A percentile compares a stretch with the other conserved stretches of the same genome.
phyloP scores from a whole-genome alignment of 35 echinoderm and acorn worm genomes.

The Acanthaster planci region DNA sequence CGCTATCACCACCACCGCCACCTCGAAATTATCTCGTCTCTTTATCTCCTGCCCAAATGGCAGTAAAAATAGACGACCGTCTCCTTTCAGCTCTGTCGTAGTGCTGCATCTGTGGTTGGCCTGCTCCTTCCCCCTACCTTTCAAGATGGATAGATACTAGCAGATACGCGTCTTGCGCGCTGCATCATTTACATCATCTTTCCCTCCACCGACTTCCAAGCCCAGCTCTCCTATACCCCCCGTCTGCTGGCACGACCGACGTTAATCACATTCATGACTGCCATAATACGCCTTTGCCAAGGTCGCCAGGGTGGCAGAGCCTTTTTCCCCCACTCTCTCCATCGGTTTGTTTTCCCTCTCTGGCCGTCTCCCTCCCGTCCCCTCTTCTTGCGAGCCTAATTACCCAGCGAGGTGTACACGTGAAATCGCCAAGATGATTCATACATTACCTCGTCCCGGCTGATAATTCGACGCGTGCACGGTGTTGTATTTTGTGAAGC shows the following conservation, averaged over 20 bases:
- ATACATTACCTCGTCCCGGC: not conserved
- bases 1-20: not conserved
- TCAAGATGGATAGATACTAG: slow-evolving; percentile 2
- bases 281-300: slow-evolving; percentile 12
- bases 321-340: too few species aligned
- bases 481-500: not conserved
- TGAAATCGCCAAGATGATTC: slow-evolving; percentile 22
- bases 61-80: too few species aligned
- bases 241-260: not conserved
- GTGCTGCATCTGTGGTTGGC: too few species aligned
- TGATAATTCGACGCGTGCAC: slow-evolving; percentile 18
- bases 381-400: slow-evolving; percentile 13
- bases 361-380: too few species aligned
- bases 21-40: not conserved
- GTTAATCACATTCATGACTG: slow-evolving; percentile 29
- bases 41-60: not conserved
- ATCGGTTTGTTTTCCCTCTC: too few species aligned
- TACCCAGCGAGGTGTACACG: slow-evolving; percentile 11
- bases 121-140: too few species aligned
- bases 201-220: slow-evolving; percentile 6
- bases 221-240: not conserved
- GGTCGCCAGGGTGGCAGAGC: not conserved
- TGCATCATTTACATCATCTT: not conserved
- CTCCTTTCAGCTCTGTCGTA: too few species aligned
- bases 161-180: not conserved